phyloP scores from a whole-genome alignment of 2,888 invertebrate species.

The Synergus umbraculus region DNA sequence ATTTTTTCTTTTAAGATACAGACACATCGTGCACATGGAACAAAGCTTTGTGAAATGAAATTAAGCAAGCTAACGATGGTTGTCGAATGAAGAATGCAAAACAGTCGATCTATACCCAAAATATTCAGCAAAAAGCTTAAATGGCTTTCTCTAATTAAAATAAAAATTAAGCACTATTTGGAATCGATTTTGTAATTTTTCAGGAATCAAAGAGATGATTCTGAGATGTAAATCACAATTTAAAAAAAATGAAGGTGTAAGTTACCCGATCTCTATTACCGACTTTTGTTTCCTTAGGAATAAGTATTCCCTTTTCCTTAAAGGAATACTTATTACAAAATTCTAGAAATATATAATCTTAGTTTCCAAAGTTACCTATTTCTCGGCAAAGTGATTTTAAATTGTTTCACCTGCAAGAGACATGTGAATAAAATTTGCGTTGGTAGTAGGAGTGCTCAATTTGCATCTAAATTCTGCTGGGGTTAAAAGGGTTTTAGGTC shows the following conservation, averaged over 20 bases:
- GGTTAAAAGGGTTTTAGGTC: constrained; percentile 36
- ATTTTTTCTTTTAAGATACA: constrained; percentile 55
- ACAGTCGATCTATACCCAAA: neutral
- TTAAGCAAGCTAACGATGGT: constrained; percentile 46
- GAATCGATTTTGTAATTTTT: neutral
- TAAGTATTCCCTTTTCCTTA: no score
- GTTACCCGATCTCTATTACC: no score
- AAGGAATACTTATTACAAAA: neutral
- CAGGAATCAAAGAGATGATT: neutral
- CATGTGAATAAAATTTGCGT: constrained; percentile 19
- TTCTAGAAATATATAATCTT: neutral
- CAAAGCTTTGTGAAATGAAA: constrained; percentile 56
- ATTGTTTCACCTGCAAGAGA: neutral
- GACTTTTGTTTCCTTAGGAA: no score
- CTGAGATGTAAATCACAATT: neutral
- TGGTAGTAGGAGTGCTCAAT: constrained; percentile 15
- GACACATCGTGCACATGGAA: constrained; percentile 59
- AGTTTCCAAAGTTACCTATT: neutral
- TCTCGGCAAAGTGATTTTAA: neutral
- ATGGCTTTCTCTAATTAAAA: neutral
- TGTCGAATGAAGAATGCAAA: constrained; percentile 42
- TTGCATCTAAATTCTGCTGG: constrained; percentile 38
- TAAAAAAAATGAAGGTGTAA: neutral
- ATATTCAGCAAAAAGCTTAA: neutral
- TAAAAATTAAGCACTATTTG: neutral